A percentile compares a stretch with the other conserved stretches of the same genome.
phyloP scores from a whole-genome alignment of 2,888 invertebrate species.

The Zonitis immaculata region DNA sequence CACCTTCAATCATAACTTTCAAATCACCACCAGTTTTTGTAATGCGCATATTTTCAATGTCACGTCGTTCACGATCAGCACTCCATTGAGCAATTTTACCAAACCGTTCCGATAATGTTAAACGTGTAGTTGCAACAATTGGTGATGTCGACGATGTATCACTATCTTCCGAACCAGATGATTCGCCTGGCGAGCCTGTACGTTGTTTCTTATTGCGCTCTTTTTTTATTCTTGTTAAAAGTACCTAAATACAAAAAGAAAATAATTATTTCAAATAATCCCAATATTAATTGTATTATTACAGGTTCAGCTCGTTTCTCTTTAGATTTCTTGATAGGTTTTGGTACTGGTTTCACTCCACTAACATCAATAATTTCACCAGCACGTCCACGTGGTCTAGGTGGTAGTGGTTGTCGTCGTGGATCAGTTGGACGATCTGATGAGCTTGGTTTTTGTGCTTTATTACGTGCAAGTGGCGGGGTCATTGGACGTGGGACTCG shows the following conservation, averaged over 20 bases:
- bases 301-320: conserved; percentile 49
- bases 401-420: conserved; percentile 55
- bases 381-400: conserved; percentile 55
- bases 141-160: conserved; percentile 58
- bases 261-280: too few relatives aligned
- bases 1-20: conserved; percentile 71
- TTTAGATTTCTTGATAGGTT: conserved; percentile 43
- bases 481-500: conserved; percentile 52
- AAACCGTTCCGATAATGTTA: conserved; percentile 82
- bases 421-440: conserved; percentile 48
- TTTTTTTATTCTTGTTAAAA: conserved; percentile 46
- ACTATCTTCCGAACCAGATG: conserved; percentile 59
- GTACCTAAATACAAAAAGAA: conserved; percentile 28
- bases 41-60: conserved; percentile 82
- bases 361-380: conserved; percentile 45
- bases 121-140: conserved; percentile 56
- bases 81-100: conserved; percentile 92
- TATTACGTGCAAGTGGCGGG: conserved; percentile 47
- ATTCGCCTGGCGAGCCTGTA: conserved; percentile 51
- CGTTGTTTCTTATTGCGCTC: conserved; percentile 44
- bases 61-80: conserved; percentile 66
- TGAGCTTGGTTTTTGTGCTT: conserved; percentile 26
- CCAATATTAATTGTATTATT: conserved; percentile 6
- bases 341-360: conserved; percentile 55
- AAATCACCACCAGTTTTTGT: conserved; percentile 72